Percentiles rank a stretch among this genome's conserved stretches.
phyloP scores from a whole-genome alignment of 2,113 vertebrate genomes.

The Centropus bengalensis region DNA sequence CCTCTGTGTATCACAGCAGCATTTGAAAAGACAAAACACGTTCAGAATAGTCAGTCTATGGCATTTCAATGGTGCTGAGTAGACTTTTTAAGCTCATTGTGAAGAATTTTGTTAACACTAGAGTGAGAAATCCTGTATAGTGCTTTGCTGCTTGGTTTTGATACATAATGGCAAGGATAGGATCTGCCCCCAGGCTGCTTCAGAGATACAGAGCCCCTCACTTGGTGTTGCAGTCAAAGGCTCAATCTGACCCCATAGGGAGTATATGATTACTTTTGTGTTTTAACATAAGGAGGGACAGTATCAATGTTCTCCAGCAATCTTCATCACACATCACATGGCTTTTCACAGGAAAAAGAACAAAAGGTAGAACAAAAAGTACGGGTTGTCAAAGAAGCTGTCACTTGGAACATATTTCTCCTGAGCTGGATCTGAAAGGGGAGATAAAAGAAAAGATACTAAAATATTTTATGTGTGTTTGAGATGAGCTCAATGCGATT shows the following conservation, averaged over 20 bases:
- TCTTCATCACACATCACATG: slow-evolving; percentile 2
- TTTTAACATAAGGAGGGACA: background rate
- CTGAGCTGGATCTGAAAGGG: slow-evolving; percentile 51
- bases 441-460: slow-evolving; percentile 68
- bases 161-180: background rate
- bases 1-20: background rate
- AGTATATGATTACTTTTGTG: background rate
- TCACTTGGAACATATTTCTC: slow-evolving; percentile 62
- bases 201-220: background rate
- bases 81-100: background rate
- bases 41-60: background rate
- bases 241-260: slow-evolving; percentile 13
- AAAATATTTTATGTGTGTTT: slow-evolving; percentile 69
- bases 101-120: background rate
- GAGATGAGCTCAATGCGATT: slow-evolving; percentile 21
- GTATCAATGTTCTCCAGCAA: slow-evolving; percentile 30
- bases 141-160: background rate
- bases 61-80: background rate
- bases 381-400: slow-evolving; percentile 63
- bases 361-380: slow-evolving; percentile 66
- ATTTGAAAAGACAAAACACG: background rate
- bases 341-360: slow-evolving; percentile 50
- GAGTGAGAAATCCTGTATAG: background rate
- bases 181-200: background rate
- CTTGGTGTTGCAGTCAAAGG: slow-evolving; percentile 14